phyloP scores from a whole-genome alignment of 2,797 vertebrate species.

The Hydrophis major region DNA sequence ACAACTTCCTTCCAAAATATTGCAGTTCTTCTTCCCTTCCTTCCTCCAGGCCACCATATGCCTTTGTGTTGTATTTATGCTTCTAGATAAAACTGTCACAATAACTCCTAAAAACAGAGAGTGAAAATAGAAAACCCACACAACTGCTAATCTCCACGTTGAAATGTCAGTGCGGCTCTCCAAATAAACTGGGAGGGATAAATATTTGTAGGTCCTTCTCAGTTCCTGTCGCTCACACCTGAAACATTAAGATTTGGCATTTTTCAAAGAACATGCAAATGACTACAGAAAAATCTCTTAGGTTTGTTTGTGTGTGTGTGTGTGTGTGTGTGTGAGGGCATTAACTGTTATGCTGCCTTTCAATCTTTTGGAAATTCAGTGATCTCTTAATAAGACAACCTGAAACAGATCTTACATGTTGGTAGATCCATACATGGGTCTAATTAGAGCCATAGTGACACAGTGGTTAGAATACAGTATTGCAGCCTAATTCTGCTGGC shows the following conservation, averaged over 20 bases:
- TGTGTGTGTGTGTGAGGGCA: too few relatives aligned
- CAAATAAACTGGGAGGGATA: not conserved
- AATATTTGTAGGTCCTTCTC: not conserved
- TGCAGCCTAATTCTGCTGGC: not conserved
- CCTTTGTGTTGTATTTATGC: not conserved
- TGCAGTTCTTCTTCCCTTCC: not conserved
- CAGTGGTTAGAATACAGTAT: not conserved
- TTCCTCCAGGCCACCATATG: not conserved
- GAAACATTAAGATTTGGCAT: not conserved
- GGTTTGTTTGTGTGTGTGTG: too few relatives aligned
- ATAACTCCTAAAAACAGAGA: conserved; percentile 10
- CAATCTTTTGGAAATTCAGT: not conserved
- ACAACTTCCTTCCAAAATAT: not conserved
- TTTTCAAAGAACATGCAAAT: not conserved
- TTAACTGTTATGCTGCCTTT: too few relatives aligned
- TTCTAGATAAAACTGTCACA: conserved; percentile 1
- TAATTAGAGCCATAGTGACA: not conserved
- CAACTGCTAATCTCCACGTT: not conserved
- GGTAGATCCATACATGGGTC: not conserved
- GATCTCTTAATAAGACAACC: not conserved
- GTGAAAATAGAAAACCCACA: not conserved
- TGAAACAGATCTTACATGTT: not conserved
- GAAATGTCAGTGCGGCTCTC: not conserved
- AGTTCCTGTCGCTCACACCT: not conserved
- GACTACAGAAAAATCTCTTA: not conserved